A percentile compares a stretch with the other conserved stretches of the same genome.
phyloP scores from a whole-genome alignment of 2,888 invertebrate species.

The Conistra vaccinii region DNA sequence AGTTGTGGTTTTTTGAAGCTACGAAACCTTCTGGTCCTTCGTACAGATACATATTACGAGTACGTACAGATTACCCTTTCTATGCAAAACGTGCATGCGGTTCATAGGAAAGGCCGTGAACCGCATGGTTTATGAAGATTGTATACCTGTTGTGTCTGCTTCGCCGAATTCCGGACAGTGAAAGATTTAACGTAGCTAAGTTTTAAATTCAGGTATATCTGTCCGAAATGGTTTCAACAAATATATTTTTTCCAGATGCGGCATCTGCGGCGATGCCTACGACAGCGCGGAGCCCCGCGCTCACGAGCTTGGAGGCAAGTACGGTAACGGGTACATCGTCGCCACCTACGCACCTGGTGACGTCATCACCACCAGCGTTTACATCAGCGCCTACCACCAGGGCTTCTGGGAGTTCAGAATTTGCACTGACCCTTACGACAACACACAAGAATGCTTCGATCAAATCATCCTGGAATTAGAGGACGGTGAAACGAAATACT shows the following conservation, averaged over 20 bases:
- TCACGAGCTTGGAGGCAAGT: conserved; percentile 95
- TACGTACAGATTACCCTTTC: neutral
- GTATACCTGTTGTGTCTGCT: neutral
- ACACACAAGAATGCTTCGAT: conserved; percentile 94
- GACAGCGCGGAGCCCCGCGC: conserved; percentile 92
- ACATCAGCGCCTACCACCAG: conserved; percentile 95
- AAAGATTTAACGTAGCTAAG: neutral
- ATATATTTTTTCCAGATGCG: conserved; percentile 88
- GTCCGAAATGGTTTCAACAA: neutral
- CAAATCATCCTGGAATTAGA: conserved; percentile 91
- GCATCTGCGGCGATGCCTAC: conserved; percentile 96
- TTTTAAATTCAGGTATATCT: neutral
- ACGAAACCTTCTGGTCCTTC: neutral
- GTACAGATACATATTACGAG: too few relatives aligned
- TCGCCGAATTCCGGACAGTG: neutral
- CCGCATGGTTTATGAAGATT: neutral
- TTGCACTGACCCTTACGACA: conserved; percentile 93
- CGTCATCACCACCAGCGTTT: conserved; percentile 92
- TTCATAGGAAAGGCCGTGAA: too few relatives aligned
- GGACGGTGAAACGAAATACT: conserved; percentile 91
- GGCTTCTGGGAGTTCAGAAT: conserved; percentile 96
- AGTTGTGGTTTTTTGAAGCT: neutral
- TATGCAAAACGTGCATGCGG: neutral
- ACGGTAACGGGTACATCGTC: conserved; percentile 94
- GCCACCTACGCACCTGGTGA: conserved; percentile 92